Conservation (phyloP, 2,888 invertebrate genomes). For the Neoascia interrupta region DNA sequence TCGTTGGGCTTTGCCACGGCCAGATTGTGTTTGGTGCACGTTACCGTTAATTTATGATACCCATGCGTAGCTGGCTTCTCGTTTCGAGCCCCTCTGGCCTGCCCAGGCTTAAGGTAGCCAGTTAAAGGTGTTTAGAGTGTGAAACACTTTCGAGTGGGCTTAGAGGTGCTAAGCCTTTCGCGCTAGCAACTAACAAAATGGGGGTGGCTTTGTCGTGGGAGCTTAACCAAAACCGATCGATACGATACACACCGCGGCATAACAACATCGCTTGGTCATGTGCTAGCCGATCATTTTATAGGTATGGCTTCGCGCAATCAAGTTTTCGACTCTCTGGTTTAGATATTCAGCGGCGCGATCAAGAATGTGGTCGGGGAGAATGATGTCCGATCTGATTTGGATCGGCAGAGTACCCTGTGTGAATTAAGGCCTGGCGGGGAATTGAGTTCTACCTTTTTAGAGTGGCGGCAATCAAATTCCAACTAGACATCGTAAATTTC, state of each 20-base stretch:
- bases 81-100: constrained; percentile 17
- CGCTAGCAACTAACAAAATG: too few relatives aligned
- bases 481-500: constrained; percentile 20
- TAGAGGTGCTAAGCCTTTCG: constrained; percentile 33
- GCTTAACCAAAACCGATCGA: too few relatives aligned
- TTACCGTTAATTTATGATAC: constrained; percentile 65
- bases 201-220: constrained; percentile 12
- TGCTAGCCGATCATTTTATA: too few relatives aligned
- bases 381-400: constrained; percentile 14
- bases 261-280: too few relatives aligned
- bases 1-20: constrained; percentile 19
- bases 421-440: too few relatives aligned
- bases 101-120: constrained; percentile 35
- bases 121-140: constrained; percentile 32
- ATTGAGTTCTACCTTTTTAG: neutral
- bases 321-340: neutral
- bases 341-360: neutral
- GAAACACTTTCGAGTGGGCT: constrained; percentile 35
- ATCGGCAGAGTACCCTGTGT: constrained; percentile 6
- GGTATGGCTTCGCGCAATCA: constrained; percentile 19
- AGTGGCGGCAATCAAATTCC: constrained; percentile 20
- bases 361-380: neutral
- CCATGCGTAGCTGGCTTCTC: constrained; percentile 51
- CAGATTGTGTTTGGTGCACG: constrained; percentile 11
- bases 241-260: too few relatives aligned